Conservation (phyloP, 1,140 invertebrate genomes). For the Dendroctonus valens region DNA sequence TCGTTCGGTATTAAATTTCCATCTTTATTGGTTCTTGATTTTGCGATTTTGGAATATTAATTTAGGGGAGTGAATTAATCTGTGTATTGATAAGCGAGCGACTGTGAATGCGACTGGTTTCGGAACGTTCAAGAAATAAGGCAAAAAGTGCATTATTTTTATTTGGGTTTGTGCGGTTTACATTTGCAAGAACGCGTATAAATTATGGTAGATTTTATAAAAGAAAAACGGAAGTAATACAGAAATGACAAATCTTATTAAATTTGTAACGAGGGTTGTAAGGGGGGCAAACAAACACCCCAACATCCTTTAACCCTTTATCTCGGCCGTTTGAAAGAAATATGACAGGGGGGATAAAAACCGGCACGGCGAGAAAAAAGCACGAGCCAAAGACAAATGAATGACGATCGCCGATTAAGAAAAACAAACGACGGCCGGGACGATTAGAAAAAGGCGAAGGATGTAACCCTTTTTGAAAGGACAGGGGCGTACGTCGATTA, state of each 20-base stretch:
- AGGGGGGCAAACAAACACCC: conserved; percentile 26
- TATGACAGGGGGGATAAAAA: conserved; percentile 29
- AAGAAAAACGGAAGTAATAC: conserved; percentile 16
- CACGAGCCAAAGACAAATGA: conserved; percentile 34
- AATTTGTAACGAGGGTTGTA: conserved; percentile 25
- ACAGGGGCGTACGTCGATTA: background rate
- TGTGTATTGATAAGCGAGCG: background rate
- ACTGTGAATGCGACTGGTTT: background rate
- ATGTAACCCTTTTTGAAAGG: conserved; percentile 17
- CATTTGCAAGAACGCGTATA: background rate
- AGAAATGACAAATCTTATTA: conserved; percentile 34
- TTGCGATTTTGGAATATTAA: conserved; percentile 17
- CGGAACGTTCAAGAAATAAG: background rate
- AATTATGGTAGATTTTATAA: background rate
- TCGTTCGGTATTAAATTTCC: conserved; percentile 29
- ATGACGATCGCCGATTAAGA: conserved; percentile 34
- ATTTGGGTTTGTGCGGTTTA: background rate
- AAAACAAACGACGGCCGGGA: conserved; percentile 32
- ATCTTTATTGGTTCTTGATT: conserved; percentile 20
- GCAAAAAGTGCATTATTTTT: background rate
- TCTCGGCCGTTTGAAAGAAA: conserved; percentile 33
- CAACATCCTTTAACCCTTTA: conserved; percentile 31
- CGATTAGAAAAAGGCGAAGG: conserved; percentile 33
- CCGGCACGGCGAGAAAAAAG: conserved; percentile 28
- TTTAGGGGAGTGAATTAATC: conserved; percentile 6